Base-by-base conservation (phyloP, 2,888 invertebrate genomes). In the Urechis unicinctus region DNA sequence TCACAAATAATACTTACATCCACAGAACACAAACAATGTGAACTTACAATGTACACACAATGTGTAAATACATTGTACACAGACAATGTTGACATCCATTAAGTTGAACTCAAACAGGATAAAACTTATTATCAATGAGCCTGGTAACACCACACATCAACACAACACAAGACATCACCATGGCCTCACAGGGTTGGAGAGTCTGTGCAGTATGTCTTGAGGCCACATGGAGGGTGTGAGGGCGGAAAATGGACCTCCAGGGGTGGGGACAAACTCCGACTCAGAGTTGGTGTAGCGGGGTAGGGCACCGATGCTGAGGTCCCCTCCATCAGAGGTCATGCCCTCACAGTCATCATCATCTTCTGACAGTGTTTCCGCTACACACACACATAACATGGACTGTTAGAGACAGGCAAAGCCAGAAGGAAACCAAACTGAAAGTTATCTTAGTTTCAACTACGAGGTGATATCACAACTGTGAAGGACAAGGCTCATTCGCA, bases 151-250 rank as follows among this genome's bases (percentile, higher is more conserved):
- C n/a, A n/a, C n/a, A n/a, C n/a, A n/a, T n/a, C n/a, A n/a, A n/a
- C n/a, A n/a, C n/a, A n/a, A n/a, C n/a, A n/a, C n/a, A 17, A 36
- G 36, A 36, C 17, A 36, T 13, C 36, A 9, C 36, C 9, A 17
- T 9, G 36, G 36, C 9, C 36, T 36, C 36, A 75, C 74, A 29
- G 71, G 71, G 57, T 73, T 70, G 55, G 64, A 68, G 21, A 79
- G 80, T 78, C 89, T 89, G 1, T 86, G 87, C 75, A 93, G 83
- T 55, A 94, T 87, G 73, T 94, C 91, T 77, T 94, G 93, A 0
- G 95, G 95, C 86, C 94, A 93, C 93, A 96, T 95, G 59, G 93
- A 94, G 2, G 94, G 86, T 1, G 91, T 94, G 17, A 96, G 83
- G 1, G 93, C 94, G 29, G 92, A 94, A 79, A 96, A 96, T 1